These are phyloP conservation scores for Neoascia interrupta DNA, from an alignment of 2,888 invertebrate species.

Conservation along the genomic window DNA sequence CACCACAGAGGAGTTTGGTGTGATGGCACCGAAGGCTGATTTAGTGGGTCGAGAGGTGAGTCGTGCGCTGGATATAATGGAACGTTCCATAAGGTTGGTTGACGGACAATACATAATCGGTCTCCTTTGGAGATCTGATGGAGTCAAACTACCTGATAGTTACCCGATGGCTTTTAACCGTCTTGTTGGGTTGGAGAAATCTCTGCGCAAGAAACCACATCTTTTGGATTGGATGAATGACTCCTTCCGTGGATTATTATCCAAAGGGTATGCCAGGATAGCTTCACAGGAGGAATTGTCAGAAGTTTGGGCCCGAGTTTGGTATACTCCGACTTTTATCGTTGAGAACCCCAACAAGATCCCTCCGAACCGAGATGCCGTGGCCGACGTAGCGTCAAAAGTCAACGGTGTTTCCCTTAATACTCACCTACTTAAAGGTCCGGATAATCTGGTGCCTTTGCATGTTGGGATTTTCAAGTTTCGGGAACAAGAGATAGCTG, in stretches of 20 bases:
- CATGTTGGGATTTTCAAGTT: constrained; percentile 36
- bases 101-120: constrained; percentile 17
- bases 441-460: constrained; percentile 23
- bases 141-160: not conserved
- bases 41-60: constrained; percentile 13
- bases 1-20: constrained; percentile 18
- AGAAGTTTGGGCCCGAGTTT: constrained; percentile 38
- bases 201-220: constrained; percentile 21
- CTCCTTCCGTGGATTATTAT: constrained; percentile 19
- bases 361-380: constrained; percentile 31
- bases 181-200: constrained; percentile 22
- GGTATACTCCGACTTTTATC: constrained; percentile 71
- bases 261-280: constrained; percentile 9
- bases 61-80: constrained; percentile 21
- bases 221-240: constrained; percentile 28
- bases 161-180: not conserved
- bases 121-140: constrained; percentile 6
- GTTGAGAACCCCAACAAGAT: constrained; percentile 31
- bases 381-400: constrained; percentile 50
- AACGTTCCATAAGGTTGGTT: constrained; percentile 1
- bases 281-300: constrained; percentile 21
- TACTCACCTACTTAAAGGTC: constrained; percentile 45
- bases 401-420: constrained; percentile 47
- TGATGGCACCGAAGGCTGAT: constrained; percentile 3
- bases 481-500: constrained; percentile 22